Base-by-base conservation (phyloP, 2,888 invertebrate species). In the Synergus laeviventris region DNA sequence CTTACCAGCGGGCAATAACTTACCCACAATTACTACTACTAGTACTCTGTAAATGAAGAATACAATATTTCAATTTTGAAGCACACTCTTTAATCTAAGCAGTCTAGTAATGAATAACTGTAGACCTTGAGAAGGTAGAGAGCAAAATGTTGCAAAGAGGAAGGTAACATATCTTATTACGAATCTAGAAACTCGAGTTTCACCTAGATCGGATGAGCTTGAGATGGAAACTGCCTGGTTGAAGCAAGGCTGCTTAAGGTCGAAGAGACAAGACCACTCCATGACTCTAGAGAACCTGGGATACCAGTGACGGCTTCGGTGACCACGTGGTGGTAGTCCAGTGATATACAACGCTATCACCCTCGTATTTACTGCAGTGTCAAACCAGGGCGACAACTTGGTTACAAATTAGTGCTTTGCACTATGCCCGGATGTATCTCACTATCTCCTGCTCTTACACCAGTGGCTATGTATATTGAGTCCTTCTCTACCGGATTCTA, bases 311-410 rank as follows among this genome's bases (percentile, higher is more conserved):
- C 77, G 78, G 77, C 79, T 79, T 78, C 76, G 73, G 79, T 78
- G 80, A 76, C 76, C 77, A 77, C 70, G 84, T 86, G 76, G 84
- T 84, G 82, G 84, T 86, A 83, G 83, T 83, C 81, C 85, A 82
- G 88, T 89, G 88, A 90, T 89, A 89, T 88, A 89, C 88, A 89
- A 86, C 86, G 86, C 88, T 88, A 90, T 89, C 88, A 87, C 86
- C 88, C 88, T 87, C 87, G 89, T 89, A 90, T 90, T 89, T 89
- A 89, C 89, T 89, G 87, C 89, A 87, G 87, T 89, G 90, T 90
- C 89, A 90, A 89, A 90, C 89, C 88, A 87, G 87, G 87, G 87
- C 88, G 90, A 90, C 90, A 90, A 90, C 89, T 89, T 87, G 89
- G 89, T 89, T 89, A 89, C 90, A 90, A 90, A 90, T 90, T 89